A percentile compares a stretch with the other conserved stretches of the same genome.
phyloP scores from a whole-genome alignment of 2,888 invertebrate genomes.

The Ferrisia virgata region DNA sequence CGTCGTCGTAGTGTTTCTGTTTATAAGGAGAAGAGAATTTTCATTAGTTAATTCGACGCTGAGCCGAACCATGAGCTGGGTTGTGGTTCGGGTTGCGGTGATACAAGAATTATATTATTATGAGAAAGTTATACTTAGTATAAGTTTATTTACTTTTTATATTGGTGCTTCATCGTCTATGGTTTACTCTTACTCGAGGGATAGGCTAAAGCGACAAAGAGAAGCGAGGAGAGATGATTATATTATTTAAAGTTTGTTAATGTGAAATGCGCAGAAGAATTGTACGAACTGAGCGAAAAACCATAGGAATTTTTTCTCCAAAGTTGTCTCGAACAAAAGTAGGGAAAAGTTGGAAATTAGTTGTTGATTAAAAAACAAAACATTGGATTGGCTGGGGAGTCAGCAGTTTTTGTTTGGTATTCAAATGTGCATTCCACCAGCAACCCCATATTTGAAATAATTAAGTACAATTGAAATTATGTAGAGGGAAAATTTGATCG shows the following conservation, averaged over 20 bases:
- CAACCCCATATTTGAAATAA: too few relatives aligned
- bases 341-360: neutral
- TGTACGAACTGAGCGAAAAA: neutral
- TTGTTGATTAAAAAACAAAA: neutral
- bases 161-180: neutral
- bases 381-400: too few relatives aligned
- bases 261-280: neutral
- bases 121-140: conserved; percentile 6
- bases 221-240: neutral
- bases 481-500: too few relatives aligned
- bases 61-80: neutral
- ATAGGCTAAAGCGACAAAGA: neutral
- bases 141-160: conserved; percentile 30
- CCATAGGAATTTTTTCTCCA: neutral
- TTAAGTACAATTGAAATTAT: too few relatives aligned
- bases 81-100: neutral
- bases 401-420: neutral
- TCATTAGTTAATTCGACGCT: conserved; percentile 9
- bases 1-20: too few relatives aligned
- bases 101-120: neutral
- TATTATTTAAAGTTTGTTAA: conserved; percentile 11
- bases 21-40: neutral
- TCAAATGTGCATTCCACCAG: too few relatives aligned
- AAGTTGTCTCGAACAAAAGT: neutral
- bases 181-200: neutral